Percentiles rank a stretch among this genome's conserved stretches.
Conservation (phyloP, 2,888 invertebrate species). For the Geotrupes spiniger region DNA sequence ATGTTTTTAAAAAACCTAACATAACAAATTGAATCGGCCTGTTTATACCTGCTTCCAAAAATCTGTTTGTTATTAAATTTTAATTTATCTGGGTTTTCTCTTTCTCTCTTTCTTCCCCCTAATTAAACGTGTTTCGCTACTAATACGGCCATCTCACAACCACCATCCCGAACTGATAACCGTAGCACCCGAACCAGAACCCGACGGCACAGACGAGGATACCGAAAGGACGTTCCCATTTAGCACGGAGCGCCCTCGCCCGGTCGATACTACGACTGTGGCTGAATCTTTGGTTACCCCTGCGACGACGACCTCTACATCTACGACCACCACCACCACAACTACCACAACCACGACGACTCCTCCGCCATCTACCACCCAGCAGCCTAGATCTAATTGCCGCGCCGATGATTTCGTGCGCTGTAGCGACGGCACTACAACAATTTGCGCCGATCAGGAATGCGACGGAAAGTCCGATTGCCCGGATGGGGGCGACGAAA, state of each 20-base stretch:
- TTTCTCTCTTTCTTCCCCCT: too few relatives aligned
- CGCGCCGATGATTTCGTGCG: conserved; percentile 55
- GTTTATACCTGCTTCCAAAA: too few relatives aligned
- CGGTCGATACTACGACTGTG: background rate
- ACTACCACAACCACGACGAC: background rate
- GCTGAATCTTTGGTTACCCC: conserved; percentile 14
- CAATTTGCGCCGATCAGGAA: conserved; percentile 56
- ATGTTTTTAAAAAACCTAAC: too few relatives aligned
- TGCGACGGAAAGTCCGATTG: conserved; percentile 69
- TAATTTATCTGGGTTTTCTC: too few relatives aligned
- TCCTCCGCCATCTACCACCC: background rate
- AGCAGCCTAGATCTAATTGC: conserved; percentile 35
- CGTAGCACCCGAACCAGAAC: background rate
- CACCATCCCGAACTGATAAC: too few relatives aligned
- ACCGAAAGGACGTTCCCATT: too few relatives aligned
- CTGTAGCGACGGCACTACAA: conserved; percentile 53
- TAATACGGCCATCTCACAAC: too few relatives aligned
- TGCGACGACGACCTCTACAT: conserved; percentile 18
- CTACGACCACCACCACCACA: conserved; percentile 11
- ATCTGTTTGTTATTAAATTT: too few relatives aligned
- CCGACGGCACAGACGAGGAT: background rate
- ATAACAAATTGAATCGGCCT: too few relatives aligned
- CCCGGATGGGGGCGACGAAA: conserved; percentile 66
- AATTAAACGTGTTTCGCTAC: too few relatives aligned
- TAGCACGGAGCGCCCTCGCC: background rate